phyloP scores from a whole-genome alignment of 2,797 vertebrate species.

The Clarias platycephalus region DNA sequence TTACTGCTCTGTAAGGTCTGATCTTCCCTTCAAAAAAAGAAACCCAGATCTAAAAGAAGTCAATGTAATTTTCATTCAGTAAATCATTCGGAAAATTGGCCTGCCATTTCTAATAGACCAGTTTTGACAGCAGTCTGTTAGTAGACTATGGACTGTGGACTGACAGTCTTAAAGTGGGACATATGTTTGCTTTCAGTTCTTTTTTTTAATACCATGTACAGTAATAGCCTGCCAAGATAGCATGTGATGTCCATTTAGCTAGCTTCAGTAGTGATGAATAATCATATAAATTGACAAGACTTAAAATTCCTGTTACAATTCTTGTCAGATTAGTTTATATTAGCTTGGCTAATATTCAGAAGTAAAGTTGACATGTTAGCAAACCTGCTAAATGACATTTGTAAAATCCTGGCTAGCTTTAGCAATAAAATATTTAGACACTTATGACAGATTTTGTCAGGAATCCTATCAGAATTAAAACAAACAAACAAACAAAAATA shows the following conservation, averaged over 20 bases:
- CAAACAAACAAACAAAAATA: background rate
- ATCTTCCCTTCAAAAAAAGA: constrained; percentile 36
- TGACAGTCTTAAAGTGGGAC: background rate
- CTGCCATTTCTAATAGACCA: constrained; percentile 11
- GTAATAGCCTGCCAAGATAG: background rate
- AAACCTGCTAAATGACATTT: background rate
- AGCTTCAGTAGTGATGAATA: background rate
- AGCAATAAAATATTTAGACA: background rate
- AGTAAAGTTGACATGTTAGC: background rate
- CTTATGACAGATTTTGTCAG: background rate
- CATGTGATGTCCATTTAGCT: background rate
- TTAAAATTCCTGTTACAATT: background rate
- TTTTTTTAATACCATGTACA: background rate
- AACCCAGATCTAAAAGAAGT: constrained; percentile 31
- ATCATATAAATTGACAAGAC: background rate
- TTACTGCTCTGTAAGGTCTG: constrained; percentile 29
- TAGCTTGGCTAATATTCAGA: background rate
- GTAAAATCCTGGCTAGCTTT: background rate
- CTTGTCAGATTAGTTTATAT: background rate
- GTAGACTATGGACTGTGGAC: background rate
- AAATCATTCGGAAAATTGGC: background rate
- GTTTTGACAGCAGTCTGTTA: background rate
- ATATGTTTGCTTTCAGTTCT: background rate
- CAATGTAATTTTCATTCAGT: background rate
- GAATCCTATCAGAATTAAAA: background rate